Percentiles rank a stretch among this genome's conserved stretches.
Conservation (phyloP, 1,140 invertebrate species). For the Caenorhabditis tropicalis region DNA sequence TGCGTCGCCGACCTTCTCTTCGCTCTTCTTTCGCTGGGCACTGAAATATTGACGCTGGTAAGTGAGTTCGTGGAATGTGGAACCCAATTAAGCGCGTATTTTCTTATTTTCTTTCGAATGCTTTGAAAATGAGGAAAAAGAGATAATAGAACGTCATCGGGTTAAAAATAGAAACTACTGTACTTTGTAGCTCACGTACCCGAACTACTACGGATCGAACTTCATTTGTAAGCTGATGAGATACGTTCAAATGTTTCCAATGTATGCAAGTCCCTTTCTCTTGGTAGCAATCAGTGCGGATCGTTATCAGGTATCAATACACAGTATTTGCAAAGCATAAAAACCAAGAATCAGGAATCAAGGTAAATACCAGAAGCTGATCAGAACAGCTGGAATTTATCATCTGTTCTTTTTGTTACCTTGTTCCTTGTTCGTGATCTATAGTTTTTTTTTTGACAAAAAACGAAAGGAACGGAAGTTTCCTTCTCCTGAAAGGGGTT, state of each 20-base stretch:
- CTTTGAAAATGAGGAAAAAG: too few relatives aligned
- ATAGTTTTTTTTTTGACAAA: neutral
- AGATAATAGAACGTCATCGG: neutral
- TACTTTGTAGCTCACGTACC: conserved; percentile 50
- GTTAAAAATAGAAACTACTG: too few relatives aligned
- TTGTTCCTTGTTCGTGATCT: neutral
- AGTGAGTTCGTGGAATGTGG: neutral
- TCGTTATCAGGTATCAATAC: conserved; percentile 67
- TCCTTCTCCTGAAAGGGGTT: too few relatives aligned
- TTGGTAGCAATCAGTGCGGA: conserved; percentile 68
- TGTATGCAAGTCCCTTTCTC: conserved; percentile 67
- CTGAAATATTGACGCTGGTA: conserved; percentile 69
- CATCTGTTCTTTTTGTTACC: neutral
- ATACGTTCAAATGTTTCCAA: conserved; percentile 72
- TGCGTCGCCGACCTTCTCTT: conserved; percentile 74
- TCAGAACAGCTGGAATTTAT: neutral
- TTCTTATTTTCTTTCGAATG: too few relatives aligned
- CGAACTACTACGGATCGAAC: conserved; percentile 70
- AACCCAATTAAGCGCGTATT: neutral
- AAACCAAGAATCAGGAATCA: neutral
- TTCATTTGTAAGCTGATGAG: conserved; percentile 72
- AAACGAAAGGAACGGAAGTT: too few relatives aligned
- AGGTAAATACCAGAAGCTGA: neutral
- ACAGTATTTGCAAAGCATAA: neutral
- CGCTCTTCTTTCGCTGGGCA: conserved; percentile 73